These are phyloP conservation scores for Scaptodrosophila latifasciaeformis DNA, from an alignment of 2,888 invertebrate genomes.

Conservation along the genomic window DNA sequence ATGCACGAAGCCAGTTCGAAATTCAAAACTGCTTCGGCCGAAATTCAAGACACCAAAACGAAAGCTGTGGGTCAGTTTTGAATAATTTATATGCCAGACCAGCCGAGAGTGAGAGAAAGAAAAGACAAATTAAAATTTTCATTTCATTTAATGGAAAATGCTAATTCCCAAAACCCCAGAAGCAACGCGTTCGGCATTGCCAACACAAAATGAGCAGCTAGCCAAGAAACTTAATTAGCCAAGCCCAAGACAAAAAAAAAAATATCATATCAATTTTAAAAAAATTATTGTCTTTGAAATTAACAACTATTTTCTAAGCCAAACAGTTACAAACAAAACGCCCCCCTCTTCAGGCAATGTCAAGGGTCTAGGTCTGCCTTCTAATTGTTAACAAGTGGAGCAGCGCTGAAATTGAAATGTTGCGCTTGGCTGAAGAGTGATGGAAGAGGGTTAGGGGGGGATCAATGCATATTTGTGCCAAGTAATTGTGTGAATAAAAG, in stretches of 20 bases:
- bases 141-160: constrained; percentile 29
- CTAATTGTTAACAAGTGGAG: constrained; percentile 50
- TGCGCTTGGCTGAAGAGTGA: too few species aligned
- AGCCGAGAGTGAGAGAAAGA: constrained; percentile 9
- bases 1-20: too few species aligned
- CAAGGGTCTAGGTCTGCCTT: constrained; percentile 35
- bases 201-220: too few species aligned
- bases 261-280: constrained; percentile 4
- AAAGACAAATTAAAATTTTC: not conserved
- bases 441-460: too few species aligned
- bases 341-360: constrained; percentile 24
- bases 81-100: constrained; percentile 49
- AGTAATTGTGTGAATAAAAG: not conserved
- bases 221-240: constrained; percentile 58
- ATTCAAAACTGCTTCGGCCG: not conserved
- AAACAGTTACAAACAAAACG: not conserved
- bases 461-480: too few species aligned
- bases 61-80: constrained; percentile 49
- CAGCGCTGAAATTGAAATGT: too few species aligned
- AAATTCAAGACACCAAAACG: constrained; percentile 27
- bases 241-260: not conserved
- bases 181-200: constrained; percentile 15
- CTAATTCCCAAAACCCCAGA: constrained; percentile 47
- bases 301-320: not conserved
- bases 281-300: not conserved